Evolutionary conservation across 2,888 invertebrate species (phyloP).

Genomic region (Lycia hirtaria): DNA sequence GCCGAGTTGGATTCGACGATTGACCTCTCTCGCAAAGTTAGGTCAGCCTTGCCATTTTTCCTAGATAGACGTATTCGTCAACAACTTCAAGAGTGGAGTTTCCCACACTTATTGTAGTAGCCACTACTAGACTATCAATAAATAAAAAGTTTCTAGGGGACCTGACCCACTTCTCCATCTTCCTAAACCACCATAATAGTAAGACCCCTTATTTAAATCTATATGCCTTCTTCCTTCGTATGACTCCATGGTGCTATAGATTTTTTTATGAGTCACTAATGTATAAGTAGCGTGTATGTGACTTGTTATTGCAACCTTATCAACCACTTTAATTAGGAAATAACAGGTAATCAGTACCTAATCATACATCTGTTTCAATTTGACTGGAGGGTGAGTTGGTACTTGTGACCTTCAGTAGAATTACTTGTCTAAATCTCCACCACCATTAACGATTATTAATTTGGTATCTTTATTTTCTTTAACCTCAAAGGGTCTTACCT

Average conservation of each 20-base stretch:
- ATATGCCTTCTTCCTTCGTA: background rate
- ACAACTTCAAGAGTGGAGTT: background rate
- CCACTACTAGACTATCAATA: too few species aligned
- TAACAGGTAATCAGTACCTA: background rate
- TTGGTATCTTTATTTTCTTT: too few species aligned
- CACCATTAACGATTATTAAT: too few species aligned
- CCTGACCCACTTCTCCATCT: too few species aligned
- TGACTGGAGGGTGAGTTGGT: background rate
- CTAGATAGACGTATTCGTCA: background rate
- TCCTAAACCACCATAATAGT: too few species aligned
- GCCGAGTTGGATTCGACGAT: too few species aligned
- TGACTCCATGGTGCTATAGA: background rate
- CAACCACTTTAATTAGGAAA: background rate
- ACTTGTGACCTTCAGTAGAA: background rate
- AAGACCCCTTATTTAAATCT: background rate
- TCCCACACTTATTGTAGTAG: too few species aligned
- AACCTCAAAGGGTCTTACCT: too few species aligned
- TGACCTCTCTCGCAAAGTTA: too few species aligned
- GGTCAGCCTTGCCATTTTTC: too few species aligned
- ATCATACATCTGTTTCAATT: slow-evolving; percentile 2
- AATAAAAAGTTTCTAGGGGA: too few species aligned
- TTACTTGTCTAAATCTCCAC: too few species aligned
- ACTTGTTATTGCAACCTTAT: background rate
- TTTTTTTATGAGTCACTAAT: background rate
- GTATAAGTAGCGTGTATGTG: background rate